Conservation (phyloP, 2,888 invertebrate genomes). For the Ischnus inquisitorius region DNA sequence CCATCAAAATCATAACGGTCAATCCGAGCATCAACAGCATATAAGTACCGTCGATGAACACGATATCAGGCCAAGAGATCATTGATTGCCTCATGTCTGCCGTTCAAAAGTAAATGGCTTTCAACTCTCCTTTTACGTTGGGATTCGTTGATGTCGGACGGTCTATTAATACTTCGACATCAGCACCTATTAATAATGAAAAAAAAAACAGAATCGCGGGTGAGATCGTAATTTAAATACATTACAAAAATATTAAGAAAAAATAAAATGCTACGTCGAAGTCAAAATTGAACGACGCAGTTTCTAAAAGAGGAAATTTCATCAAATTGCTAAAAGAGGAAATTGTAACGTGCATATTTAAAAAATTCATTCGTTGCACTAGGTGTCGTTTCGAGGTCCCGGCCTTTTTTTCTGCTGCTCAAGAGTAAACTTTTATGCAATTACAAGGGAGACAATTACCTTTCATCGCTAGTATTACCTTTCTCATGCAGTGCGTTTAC, state of each 20-base stretch:
- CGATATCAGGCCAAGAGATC: conserved; percentile 46
- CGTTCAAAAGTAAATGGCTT: conserved; percentile 55
- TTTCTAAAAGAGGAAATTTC: too few species aligned
- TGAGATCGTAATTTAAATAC: too few species aligned
- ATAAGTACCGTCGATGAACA: conserved; percentile 61
- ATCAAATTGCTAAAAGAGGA: too few species aligned
- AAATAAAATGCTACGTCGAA: neutral
- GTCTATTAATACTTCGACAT: neutral
- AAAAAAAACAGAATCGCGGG: neutral
- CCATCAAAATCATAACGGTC: conserved; percentile 45
- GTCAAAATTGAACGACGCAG: too few species aligned
- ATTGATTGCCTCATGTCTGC: conserved; percentile 48
- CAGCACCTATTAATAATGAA: neutral
- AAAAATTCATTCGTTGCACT: neutral
- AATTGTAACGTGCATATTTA: neutral
- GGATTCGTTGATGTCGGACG: neutral
- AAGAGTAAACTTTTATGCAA: too few species aligned
- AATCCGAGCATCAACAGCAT: conserved; percentile 43
- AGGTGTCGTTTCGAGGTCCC: too few species aligned
- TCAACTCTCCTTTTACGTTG: conserved; percentile 41
- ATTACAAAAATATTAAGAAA: neutral
- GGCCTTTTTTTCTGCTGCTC: too few species aligned
- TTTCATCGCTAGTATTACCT: neutral
- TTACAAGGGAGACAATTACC: neutral
- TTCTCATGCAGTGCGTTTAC: neutral